Percentiles rank a stretch among this genome's conserved stretches.
phyloP scores from a whole-genome alignment of 2,113 vertebrate species.

The Orthonyx spaldingii region DNA sequence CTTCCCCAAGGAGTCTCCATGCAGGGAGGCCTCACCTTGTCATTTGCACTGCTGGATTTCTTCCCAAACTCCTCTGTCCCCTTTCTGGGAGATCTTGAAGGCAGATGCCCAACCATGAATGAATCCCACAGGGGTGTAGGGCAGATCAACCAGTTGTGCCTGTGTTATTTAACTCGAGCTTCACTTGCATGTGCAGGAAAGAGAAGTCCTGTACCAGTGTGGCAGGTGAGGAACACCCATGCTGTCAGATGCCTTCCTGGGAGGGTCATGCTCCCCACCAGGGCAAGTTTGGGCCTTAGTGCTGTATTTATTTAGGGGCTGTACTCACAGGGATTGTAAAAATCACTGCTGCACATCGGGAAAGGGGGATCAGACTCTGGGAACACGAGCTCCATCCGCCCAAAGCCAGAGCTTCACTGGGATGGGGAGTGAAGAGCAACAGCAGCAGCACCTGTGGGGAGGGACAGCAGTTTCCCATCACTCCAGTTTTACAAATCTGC shows the following conservation, averaged over 20 bases:
- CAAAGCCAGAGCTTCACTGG: neutral
- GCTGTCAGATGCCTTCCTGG: neutral
- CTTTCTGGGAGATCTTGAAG: neutral
- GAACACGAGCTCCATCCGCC: neutral
- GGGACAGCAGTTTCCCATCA: neutral
- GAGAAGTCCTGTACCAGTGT: neutral
- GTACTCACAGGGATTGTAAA: neutral
- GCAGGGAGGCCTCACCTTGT: neutral
- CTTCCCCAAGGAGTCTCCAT: neutral
- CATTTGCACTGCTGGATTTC: neutral
- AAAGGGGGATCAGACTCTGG: neutral
- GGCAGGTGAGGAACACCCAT: neutral
- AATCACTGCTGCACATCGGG: neutral
- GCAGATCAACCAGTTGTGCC: neutral
- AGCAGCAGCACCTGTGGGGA: neutral
- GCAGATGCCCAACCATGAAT: fast-evolving
- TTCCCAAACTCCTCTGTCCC: neutral
- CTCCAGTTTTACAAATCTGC: neutral
- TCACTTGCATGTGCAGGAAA: neutral
- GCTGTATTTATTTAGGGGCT: neutral
- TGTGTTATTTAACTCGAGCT: neutral
- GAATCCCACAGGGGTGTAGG: neutral
- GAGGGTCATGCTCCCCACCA: neutral
- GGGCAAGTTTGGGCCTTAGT: neutral
- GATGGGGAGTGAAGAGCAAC: neutral